Base-by-base conservation (phyloP, 92 coral and sea anemone species). In the Zoanthus sansibaricus region DNA sequence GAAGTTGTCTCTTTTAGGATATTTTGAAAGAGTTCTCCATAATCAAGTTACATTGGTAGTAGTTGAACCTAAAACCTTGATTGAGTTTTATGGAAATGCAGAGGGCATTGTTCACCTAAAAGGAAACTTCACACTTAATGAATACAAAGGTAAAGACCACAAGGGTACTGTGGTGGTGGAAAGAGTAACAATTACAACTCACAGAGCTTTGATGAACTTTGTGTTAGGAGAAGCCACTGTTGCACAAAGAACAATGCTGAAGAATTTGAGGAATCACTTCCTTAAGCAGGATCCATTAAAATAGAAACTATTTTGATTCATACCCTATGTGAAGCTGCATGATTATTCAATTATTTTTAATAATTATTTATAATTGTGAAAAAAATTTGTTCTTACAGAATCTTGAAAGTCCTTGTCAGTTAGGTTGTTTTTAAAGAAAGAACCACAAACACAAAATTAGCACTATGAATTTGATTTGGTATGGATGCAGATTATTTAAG, bases 171-270 rank as follows among this genome's bases (percentile, higher is more conserved):
- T 46, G 12, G 3, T 79, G 47, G 84, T 79, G 11, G 84, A 79
- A 9, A 62, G 31, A 49, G 58, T 46, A 5, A 79, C 74, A 37
- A 20, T 79, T 5, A 64, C 73, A 5, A 79, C 73, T 46, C 84
- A 79, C 73, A 79, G 84, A 64, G 84, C 84, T 6, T 7, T 79
- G 74, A 61, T 79, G 45, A 79, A 79, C 58, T 62, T 64, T 79
- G 84, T 72, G 1, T 49, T 79, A 20, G 74, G 56, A 79, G 84
- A 79, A 47, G 51, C 84, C 6, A 51, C 64, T 42, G 58, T 45
- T 64, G 84, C 84, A n/a, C 84, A 79, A 32, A 64, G 84, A 79
- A 46, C 74, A 42, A 37, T 69, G 72, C 58, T 79, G 44, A 79
- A 42, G 6, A 79, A 79, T 17, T 79, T 79, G 59, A 79, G 74